Evolutionary conservation across 2,797 vertebrate species (phyloP).

Genomic region (Odontamblyopus rebecca): DNA sequence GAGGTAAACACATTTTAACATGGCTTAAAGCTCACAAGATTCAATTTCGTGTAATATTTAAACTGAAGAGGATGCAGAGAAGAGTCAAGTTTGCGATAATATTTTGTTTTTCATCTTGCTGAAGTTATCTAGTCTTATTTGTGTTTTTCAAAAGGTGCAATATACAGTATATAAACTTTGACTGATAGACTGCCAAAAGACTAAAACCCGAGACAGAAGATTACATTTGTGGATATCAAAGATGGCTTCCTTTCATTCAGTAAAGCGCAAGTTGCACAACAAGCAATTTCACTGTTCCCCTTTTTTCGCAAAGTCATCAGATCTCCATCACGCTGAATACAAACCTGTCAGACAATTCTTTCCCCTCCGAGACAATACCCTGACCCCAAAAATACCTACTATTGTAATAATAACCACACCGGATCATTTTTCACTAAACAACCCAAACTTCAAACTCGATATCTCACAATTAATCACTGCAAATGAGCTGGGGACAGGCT

Average conservation of each 20-base stretch:
- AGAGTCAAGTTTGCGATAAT: too few species aligned
- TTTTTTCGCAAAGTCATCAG: conserved; percentile 34
- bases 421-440: conserved; percentile 24
- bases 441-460: conserved; percentile 39
- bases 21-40: too few species aligned
- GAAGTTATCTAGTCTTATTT: too few species aligned
- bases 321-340: conserved; percentile 46
- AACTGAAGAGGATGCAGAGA: too few species aligned
- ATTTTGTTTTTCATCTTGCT: too few species aligned
- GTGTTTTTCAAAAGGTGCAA: too few species aligned
- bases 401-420: background rate
- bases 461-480: conserved; percentile 54
- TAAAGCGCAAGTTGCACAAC: conserved; percentile 4
- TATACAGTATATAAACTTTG: background rate
- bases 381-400: conserved; percentile 13
- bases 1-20: too few species aligned
- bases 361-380: conserved; percentile 20
- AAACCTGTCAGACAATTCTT: conserved; percentile 35
- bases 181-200: background rate
- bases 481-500: conserved; percentile 38
- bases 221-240: background rate
- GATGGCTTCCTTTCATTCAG: conserved; percentile 12
- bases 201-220: background rate
- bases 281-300: conserved; percentile 8
- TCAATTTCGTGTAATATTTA: too few species aligned